phyloP scores from a whole-genome alignment of 1,140 invertebrate genomes.

The Cylas formicarius region DNA sequence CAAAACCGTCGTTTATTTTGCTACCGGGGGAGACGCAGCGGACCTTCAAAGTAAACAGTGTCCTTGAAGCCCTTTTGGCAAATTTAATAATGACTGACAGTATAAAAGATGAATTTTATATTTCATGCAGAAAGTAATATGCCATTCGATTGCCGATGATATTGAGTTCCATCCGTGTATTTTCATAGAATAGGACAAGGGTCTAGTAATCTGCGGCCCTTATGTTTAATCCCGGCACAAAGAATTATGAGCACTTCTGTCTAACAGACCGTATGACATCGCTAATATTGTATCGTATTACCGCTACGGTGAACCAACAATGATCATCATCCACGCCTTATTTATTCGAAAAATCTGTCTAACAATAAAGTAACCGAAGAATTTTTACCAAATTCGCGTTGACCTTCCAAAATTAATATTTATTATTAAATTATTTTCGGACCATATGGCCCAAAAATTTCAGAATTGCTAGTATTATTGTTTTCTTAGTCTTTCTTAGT shows the following conservation, averaged over 20 bases:
- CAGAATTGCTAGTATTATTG: too few relatives aligned
- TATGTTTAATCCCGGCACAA: constrained; percentile 29
- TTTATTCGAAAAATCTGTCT: too few relatives aligned
- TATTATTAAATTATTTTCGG: too few relatives aligned
- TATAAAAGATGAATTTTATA: constrained; percentile 32
- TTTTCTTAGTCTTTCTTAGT: too few relatives aligned
- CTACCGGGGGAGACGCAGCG: neutral
- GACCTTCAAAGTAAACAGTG: too few relatives aligned
- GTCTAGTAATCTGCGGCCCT: constrained; percentile 32
- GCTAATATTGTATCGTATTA: constrained; percentile 32
- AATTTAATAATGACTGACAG: constrained; percentile 31
- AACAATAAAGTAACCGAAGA: too few relatives aligned
- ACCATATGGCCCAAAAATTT: too few relatives aligned
- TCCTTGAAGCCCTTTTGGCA: constrained; percentile 22
- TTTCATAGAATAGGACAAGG: constrained; percentile 26
- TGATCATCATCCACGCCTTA: too few relatives aligned
- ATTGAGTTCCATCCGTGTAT: constrained; percentile 26
- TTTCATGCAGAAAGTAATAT: constrained; percentile 22
- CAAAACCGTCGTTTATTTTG: constrained; percentile 19
- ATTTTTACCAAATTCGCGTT: too few relatives aligned
- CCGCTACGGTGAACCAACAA: too few relatives aligned
- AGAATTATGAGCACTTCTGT: constrained; percentile 29
- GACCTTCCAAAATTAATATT: too few relatives aligned
- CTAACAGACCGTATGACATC: constrained; percentile 29
- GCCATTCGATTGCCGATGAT: constrained; percentile 20